phyloP scores from a whole-genome alignment of 37 sponge, comb jelly and placozoan species.

The Bolinopsis microptera region DNA sequence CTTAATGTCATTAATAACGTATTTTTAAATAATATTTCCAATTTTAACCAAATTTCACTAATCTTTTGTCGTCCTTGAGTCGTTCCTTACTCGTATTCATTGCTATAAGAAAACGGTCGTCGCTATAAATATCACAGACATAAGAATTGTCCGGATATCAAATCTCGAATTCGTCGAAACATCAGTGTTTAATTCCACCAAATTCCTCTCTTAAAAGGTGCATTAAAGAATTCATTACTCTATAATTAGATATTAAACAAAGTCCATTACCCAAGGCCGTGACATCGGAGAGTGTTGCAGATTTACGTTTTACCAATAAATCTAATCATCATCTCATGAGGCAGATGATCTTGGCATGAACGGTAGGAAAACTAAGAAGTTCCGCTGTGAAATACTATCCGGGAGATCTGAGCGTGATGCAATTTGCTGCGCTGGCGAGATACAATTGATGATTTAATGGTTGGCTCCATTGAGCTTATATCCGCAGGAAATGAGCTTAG shows the following conservation, averaged over 20 bases:
- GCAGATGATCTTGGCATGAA: too few relatives aligned
- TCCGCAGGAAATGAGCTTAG: neutral
- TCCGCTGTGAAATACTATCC: neutral
- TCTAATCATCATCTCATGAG: neutral
- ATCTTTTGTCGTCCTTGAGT: neutral
- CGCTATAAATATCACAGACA: neutral
- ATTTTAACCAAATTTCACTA: neutral
- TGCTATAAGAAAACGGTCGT: neutral
- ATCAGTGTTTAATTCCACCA: neutral
- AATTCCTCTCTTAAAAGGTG: neutral
- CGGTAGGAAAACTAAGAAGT: neutral
- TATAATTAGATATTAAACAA: neutral
- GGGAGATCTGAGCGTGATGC: neutral
- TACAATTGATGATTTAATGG: neutral
- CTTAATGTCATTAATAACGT: too few relatives aligned
- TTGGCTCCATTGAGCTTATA: neutral
- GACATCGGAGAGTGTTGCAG: neutral
- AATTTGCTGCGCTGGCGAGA: too few relatives aligned
- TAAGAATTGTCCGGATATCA: neutral
- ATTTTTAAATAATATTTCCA: neutral
- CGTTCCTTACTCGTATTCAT: neutral
- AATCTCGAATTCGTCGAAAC: neutral
- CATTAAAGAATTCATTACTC: neutral
- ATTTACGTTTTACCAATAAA: neutral
- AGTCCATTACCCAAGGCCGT: neutral